Conservation (phyloP, 2,113 vertebrate species). For the Heptranchias perlo region DNA sequence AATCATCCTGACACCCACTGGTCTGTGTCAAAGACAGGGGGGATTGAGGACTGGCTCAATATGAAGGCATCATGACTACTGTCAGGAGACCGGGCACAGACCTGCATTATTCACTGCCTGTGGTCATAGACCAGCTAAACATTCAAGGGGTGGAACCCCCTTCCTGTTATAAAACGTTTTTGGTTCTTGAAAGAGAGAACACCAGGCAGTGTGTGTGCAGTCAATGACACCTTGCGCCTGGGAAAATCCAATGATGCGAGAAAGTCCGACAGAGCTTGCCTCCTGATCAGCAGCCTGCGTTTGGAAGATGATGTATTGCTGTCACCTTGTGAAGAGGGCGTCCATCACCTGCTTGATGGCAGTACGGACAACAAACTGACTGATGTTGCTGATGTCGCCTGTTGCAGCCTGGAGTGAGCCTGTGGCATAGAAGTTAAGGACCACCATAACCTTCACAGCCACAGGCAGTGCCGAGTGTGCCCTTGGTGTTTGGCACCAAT, state of each 20-base stretch:
- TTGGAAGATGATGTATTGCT: neutral
- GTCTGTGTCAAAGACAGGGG: neutral
- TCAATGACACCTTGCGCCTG: neutral
- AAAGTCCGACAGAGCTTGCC: neutral
- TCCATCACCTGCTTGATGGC: neutral
- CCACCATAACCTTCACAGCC: neutral
- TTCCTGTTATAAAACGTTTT: neutral
- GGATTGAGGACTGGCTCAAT: neutral
- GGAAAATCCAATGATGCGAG: neutral
- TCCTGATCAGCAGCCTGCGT: neutral
- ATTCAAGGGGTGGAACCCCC: neutral
- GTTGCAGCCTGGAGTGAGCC: neutral
- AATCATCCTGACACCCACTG: neutral
- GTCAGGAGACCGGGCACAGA: neutral
- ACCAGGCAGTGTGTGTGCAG: neutral
- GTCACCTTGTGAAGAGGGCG: neutral
- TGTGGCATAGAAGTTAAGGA: neutral
- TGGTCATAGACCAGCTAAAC: neutral
- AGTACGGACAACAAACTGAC: neutral
- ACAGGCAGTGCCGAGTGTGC: too few relatives aligned
- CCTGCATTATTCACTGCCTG: neutral
- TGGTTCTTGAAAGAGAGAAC: neutral
- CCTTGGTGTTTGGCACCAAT: too few relatives aligned
- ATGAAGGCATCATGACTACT: neutral
- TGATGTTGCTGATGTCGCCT: too few relatives aligned